Percentiles rank a stretch among this genome's conserved stretches.
phyloP scores from a whole-genome alignment of 2,113 vertebrate species.

The Naja naja region DNA sequence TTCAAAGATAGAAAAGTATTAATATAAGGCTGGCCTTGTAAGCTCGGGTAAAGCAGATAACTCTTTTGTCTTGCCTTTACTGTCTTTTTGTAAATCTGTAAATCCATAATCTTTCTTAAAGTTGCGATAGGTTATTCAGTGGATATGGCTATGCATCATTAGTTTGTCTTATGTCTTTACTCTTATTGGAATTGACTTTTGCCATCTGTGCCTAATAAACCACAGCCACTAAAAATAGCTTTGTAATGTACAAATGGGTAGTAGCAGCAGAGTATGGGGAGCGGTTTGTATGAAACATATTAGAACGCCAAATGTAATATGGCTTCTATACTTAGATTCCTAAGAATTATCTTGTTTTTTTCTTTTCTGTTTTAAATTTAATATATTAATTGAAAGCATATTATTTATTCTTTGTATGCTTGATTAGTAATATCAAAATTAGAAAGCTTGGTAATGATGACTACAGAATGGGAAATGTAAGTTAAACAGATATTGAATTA shows the following conservation, averaged over 20 bases:
- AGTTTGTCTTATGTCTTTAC: slow-evolving; percentile 59
- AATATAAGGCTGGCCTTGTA: slow-evolving; percentile 60
- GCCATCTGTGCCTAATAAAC: slow-evolving; percentile 58
- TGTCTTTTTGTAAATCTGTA: slow-evolving; percentile 59
- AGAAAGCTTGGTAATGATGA: neutral
- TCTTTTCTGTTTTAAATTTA: neutral
- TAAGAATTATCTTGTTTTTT: neutral
- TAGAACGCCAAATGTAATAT: neutral
- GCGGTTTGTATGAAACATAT: neutral
- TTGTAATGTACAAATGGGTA: slow-evolving; percentile 41
- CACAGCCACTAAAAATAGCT: slow-evolving; percentile 55
- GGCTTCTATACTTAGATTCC: neutral
- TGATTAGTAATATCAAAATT: neutral
- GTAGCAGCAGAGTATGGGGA: neutral
- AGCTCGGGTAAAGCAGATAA: slow-evolving; percentile 66
- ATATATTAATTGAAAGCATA: too few species aligned
- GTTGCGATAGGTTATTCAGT: slow-evolving; percentile 60
- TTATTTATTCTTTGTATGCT: neutral
- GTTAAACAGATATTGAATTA: neutral
- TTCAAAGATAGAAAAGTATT: slow-evolving; percentile 55
- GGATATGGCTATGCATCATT: slow-evolving; percentile 55
- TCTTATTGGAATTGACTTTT: slow-evolving; percentile 66
- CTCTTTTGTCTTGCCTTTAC: slow-evolving; percentile 62
- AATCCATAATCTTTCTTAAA: slow-evolving; percentile 67
- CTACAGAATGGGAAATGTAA: neutral